Evolutionary conservation across 2,797 vertebrate species (phyloP), one percentile per base, ranked within the genome.

Genomic region (Tangara arthus): DNA sequence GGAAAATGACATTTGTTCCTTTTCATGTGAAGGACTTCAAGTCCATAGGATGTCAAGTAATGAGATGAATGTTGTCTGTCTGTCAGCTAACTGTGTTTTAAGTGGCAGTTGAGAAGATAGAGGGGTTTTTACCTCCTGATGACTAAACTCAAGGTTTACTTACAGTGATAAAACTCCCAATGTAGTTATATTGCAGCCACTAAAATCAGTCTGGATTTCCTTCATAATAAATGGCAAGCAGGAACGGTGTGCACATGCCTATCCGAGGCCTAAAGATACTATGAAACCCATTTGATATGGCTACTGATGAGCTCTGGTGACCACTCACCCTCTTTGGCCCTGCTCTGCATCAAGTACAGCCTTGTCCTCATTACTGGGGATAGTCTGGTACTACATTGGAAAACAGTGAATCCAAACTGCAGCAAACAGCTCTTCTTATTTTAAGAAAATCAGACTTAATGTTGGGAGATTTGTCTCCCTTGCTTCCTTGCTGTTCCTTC

Each of bases 1-100:
- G 19, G 11, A 81, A 68, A 88, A 93, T 95, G 17, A 61, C 20
- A 52, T 76, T 90, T 90, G 5, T 82, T 94, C 26, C 32, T 91
- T 84, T 68, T 82, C 19, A 11, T 53, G 39, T 23, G 35, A 56
- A 82, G 32, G 73, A 52, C 47, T 89, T 92, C n/a, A 87, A 30
- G 56, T 64, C 44, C 22, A 12, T 66, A 56, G 41, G 19, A 80
- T 77, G 52, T 68, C 77, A 94, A 88, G 21, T 41, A 32, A 65
- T 1, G 11, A 90, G 60, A 84, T 77, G 15, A 89, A 85, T 73
- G 37, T 82, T 75, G 28, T 87, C 70, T 75, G 85, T 81, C 69
- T 89, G 59, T 81, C 70, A 52, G 0, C 59, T 81, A 49, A 64
- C 46, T 35, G 7, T 46, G 53, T 76, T 89, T 93, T 72, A 79